Base-by-base conservation (phyloP, 2,888 invertebrate genomes). In the Apoda limacodes region DNA sequence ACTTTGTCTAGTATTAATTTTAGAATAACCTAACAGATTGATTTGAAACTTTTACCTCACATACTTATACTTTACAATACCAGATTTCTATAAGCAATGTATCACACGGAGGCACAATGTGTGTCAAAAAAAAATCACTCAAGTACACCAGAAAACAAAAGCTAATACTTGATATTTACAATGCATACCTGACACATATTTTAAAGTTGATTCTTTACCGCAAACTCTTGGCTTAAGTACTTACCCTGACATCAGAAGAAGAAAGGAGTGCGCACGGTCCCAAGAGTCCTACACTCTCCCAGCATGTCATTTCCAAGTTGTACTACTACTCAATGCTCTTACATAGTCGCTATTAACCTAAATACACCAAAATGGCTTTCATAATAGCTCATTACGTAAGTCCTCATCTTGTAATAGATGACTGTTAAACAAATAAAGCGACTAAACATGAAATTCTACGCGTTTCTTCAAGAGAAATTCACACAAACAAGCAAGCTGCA, bases 301-400 rank as follows among this genome's bases (percentile, higher is more conserved):
- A 82, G 64, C 82, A 82, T 63, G 82, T 81, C 82, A 82, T 82
- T 47, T 60, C 62, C 63, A 60, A 51, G n/a, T n/a, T n/a, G n/a
- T n/a, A n/a, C n/a, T n/a, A n/a, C n/a, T n/a, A n/a, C n/a, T n/a
- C n/a, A n/a, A n/a, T n/a, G n/a, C n/a, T n/a, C n/a, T n/a, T n/a
- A n/a, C n/a, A n/a, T n/a, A n/a, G n/a, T n/a, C n/a, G n/a, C n/a
- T n/a, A n/a, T n/a, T n/a, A n/a, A n/a, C n/a, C n/a, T n/a, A n/a
- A n/a, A 63, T 68, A 66, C 71, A 67, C 67, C 60, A 59, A n/a
- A n/a, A 43, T 55, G 54, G 52, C 59, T n/a, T 64, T 45, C 53
- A 61, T 50, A 60, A 52, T 48, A 37, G 41, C 35, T 45, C 48
- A 60, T 76, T 76, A 74, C 71, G 67, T 71, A 76, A 75, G 60